Conservation (phyloP, 2,888 invertebrate species). For the Ditylenchus weischeri region DNA sequence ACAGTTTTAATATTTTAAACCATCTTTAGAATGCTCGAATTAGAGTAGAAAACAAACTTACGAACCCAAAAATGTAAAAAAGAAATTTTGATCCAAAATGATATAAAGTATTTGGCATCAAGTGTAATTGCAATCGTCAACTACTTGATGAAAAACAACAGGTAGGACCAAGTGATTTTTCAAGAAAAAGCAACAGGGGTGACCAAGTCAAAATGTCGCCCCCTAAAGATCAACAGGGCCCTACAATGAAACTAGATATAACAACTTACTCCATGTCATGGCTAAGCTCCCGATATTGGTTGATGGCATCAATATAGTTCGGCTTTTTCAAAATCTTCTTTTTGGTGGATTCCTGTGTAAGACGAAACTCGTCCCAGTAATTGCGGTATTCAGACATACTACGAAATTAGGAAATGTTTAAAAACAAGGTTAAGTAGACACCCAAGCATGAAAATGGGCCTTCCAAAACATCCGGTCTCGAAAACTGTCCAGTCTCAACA, state of each 20-base stretch:
- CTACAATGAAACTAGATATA: neutral
- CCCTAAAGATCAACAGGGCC: too few relatives aligned
- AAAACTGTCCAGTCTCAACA: neutral
- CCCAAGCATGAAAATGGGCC: neutral
- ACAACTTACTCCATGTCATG: constrained; percentile 27
- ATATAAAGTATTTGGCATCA: too few relatives aligned
- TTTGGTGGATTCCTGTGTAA: constrained; percentile 18
- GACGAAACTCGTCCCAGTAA: constrained; percentile 32
- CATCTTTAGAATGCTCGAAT: too few relatives aligned
- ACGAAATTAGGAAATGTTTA: neutral
- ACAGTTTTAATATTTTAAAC: too few relatives aligned
- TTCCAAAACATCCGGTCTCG: constrained; percentile 1
- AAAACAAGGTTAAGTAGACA: neutral
- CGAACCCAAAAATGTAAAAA: too few relatives aligned
- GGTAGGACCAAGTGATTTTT: too few relatives aligned
- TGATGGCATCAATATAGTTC: constrained; percentile 33
- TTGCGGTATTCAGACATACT: constrained; percentile 29
- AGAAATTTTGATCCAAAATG: too few relatives aligned
- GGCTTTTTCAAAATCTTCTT: constrained; percentile 39
- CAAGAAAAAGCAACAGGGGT: too few relatives aligned
- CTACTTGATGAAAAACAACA: too few relatives aligned
- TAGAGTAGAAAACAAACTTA: too few relatives aligned
- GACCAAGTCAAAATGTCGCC: too few relatives aligned
- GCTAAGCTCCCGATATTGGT: constrained; percentile 17
- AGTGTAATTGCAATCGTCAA: too few relatives aligned